Evolutionary conservation across 2,797 vertebrate genomes (phyloP).

Genomic region (Gobionotothen gibberifrons): DNA sequence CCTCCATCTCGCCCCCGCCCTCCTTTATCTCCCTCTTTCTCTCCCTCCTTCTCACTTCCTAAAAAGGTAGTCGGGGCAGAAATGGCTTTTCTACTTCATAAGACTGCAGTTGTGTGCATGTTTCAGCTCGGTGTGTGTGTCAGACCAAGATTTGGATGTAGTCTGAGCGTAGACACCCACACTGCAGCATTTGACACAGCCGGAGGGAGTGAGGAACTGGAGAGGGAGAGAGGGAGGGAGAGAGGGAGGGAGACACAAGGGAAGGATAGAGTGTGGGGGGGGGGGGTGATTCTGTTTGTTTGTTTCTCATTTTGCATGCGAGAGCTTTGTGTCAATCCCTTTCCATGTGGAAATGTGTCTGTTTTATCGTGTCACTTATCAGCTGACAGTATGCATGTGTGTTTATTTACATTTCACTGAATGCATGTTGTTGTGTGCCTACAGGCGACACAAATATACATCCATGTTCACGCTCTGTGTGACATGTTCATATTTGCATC

Average conservation of each 20-base stretch:
- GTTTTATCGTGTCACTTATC: neutral
- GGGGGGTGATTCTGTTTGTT: neutral
- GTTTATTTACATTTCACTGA: slow-evolving; percentile 8
- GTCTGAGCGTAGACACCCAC: slow-evolving; percentile 61
- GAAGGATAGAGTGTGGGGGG: slow-evolving; percentile 3
- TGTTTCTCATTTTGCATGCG: neutral
- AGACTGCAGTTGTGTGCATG: slow-evolving; percentile 42
- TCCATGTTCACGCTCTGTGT: neutral
- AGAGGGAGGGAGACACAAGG: neutral
- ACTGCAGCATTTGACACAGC: slow-evolving; percentile 69
- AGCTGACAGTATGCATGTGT: neutral
- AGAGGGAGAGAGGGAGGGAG: neutral
- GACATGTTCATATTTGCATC: neutral
- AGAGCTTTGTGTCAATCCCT: neutral
- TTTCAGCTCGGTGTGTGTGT: slow-evolving; percentile 25
- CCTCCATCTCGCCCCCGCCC: neutral
- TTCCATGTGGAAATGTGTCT: slow-evolving; percentile 4
- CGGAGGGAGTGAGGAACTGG: slow-evolving; percentile 36
- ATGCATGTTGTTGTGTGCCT: neutral
- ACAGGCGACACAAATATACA: neutral
- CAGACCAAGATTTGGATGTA: slow-evolving; percentile 47
- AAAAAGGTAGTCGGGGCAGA: slow-evolving; percentile 47
- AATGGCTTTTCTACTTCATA: slow-evolving; percentile 49
- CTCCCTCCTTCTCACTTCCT: slow-evolving; percentile 17
- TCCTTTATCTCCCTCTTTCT: neutral